A percentile compares a stretch with the other conserved stretches of the same genome.
These are phyloP conservation scores for Ormyrus pomaceus DNA, from an alignment of 2,888 invertebrate species.

Conservation along the genomic window DNA sequence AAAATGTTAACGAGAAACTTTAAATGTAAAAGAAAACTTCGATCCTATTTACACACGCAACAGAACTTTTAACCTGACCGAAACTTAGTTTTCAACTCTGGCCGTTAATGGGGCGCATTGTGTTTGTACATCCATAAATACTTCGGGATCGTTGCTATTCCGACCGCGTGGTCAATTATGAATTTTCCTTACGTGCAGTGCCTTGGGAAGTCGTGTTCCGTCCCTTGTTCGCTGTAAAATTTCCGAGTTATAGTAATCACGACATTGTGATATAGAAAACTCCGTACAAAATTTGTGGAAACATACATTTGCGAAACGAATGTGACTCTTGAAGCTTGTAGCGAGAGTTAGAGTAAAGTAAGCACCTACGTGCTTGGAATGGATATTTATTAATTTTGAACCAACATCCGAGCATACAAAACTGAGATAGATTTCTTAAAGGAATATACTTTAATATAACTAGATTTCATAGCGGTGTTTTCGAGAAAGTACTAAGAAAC, in stretches of 20 bases:
- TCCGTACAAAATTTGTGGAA: constrained; percentile 6
- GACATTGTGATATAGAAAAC: constrained; percentile 19
- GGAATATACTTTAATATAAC: too few relatives aligned
- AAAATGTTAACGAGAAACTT: too few relatives aligned
- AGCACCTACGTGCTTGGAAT: too few relatives aligned
- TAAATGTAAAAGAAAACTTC: too few relatives aligned
- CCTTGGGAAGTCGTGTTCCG: too few relatives aligned
- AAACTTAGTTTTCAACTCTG: neutral
- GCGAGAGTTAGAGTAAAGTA: too few relatives aligned
- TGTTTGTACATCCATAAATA: neutral
- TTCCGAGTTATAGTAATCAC: constrained; percentile 21
- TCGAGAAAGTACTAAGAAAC: too few relatives aligned
- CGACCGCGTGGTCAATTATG: constrained; percentile 22
- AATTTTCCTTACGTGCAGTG: constrained; percentile 16
- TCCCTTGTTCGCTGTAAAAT: neutral
- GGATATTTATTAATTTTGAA: too few relatives aligned
- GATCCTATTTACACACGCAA: too few relatives aligned
- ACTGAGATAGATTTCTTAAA: too few relatives aligned
- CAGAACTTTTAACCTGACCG: neutral
- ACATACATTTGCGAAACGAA: neutral
- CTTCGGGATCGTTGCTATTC: constrained; percentile 15
- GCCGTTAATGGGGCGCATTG: neutral
- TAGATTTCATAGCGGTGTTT: too few relatives aligned
- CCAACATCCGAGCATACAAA: too few relatives aligned
- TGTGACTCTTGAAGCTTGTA: neutral